phyloP scores from a whole-genome alignment of 2,888 invertebrate species.

The Cerceris ruficornis region DNA sequence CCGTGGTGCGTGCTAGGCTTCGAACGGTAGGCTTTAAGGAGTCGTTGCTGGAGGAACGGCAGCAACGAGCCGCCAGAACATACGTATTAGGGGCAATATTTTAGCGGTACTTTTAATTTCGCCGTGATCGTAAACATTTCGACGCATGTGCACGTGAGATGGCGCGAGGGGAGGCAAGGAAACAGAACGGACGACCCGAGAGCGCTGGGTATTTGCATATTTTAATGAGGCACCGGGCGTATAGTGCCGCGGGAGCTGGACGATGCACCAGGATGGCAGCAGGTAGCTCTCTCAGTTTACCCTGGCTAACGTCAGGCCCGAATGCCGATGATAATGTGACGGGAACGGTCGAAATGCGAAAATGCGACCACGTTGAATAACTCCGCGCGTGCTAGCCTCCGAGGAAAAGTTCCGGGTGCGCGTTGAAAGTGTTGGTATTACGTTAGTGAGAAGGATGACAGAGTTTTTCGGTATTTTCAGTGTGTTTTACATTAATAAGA shows the following conservation, averaged over 20 bases:
- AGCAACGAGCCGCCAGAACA: slow-evolving; percentile 55
- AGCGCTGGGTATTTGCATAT: slow-evolving; percentile 79
- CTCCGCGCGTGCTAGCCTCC: not conserved
- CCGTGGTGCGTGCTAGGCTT: slow-evolving; percentile 31
- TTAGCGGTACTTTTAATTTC: slow-evolving; percentile 81
- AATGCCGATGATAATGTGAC: slow-evolving; percentile 77
- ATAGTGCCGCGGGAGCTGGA: slow-evolving; percentile 66
- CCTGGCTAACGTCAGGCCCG: slow-evolving; percentile 55
- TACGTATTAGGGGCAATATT: slow-evolving; percentile 77
- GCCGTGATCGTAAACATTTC: slow-evolving; percentile 81
- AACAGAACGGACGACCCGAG: slow-evolving; percentile 72
- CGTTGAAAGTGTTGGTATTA: not conserved
- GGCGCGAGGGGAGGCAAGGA: slow-evolving; percentile 58
- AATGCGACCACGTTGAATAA: slow-evolving; percentile 43
- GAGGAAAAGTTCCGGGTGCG: too few species aligned
- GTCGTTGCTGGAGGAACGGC: slow-evolving; percentile 5
- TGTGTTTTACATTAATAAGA: too few species aligned
- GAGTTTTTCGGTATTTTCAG: not conserved
- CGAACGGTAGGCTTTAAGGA: slow-evolving; percentile 47
- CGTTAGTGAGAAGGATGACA: not conserved
- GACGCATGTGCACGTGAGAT: slow-evolving; percentile 65
- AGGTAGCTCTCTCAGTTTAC: slow-evolving; percentile 61
- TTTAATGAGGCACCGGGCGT: slow-evolving; percentile 79
- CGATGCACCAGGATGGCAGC: slow-evolving; percentile 62
- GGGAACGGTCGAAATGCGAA: slow-evolving; percentile 57